Conservation (phyloP, 2,888 invertebrate genomes). For the Argyresthia goedartella region DNA sequence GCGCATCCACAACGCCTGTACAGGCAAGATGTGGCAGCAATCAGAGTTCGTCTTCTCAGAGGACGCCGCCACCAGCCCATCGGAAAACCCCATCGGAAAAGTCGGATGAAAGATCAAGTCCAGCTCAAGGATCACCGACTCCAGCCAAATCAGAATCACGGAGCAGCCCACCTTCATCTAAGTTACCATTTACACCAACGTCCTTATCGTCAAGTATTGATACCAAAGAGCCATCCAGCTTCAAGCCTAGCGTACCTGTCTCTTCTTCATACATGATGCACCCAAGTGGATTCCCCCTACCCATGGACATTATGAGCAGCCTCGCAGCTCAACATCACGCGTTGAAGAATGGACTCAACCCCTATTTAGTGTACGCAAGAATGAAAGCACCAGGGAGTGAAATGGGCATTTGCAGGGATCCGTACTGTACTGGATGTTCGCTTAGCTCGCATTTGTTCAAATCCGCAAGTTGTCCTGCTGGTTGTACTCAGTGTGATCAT, state of each 20-base stretch:
- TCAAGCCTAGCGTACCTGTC: slow-evolving; percentile 73
- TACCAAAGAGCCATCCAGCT: slow-evolving; percentile 78
- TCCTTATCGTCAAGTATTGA: slow-evolving; percentile 74
- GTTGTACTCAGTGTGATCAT: slow-evolving; percentile 91
- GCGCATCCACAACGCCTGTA: slow-evolving; percentile 57
- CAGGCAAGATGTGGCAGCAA: slow-evolving; percentile 80
- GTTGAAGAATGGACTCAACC: slow-evolving; percentile 80
- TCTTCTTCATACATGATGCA: slow-evolving; percentile 72
- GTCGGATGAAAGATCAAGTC: slow-evolving; percentile 58
- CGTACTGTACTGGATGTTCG: slow-evolving; percentile 93
- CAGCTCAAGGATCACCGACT: slow-evolving; percentile 46
- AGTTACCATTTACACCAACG: slow-evolving; percentile 73
- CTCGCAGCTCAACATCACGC: slow-evolving; percentile 83
- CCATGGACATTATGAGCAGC: slow-evolving; percentile 83
- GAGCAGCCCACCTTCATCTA: slow-evolving; percentile 57
- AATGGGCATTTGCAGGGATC: slow-evolving; percentile 87
- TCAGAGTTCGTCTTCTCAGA: slow-evolving; percentile 80
- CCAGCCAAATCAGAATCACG: slow-evolving; percentile 57
- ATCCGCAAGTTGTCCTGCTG: slow-evolving; percentile 82
- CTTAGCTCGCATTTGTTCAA: slow-evolving; percentile 84
- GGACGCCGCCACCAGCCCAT: slow-evolving; percentile 71
- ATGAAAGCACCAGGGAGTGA: slow-evolving; percentile 83
- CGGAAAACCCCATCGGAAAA: slow-evolving; percentile 72
- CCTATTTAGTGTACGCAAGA: slow-evolving; percentile 88
- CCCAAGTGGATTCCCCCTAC: slow-evolving; percentile 73